Percentiles rank a stretch among this genome's conserved stretches.
Conservation (phyloP, 2,888 invertebrate genomes). For the Brachyptera putata region DNA sequence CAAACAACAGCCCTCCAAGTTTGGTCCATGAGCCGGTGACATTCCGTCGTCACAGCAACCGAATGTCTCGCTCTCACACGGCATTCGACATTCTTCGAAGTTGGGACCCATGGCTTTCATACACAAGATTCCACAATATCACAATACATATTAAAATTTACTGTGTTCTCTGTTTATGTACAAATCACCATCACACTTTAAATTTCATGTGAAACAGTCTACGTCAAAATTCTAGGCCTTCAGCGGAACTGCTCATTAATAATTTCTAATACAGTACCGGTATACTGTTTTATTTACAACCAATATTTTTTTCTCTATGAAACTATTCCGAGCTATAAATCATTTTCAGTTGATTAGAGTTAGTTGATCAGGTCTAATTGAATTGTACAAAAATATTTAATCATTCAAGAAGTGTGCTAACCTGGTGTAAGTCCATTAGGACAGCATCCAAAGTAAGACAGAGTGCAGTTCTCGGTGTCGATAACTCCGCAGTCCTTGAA, state of each 20-base stretch:
- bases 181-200: not conserved
- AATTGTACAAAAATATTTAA: too few relatives aligned
- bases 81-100: slow-evolving; percentile 67
- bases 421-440: slow-evolving; percentile 70
- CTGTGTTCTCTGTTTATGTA: too few relatives aligned
- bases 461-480: slow-evolving; percentile 51
- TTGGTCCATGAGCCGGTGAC: slow-evolving; percentile 81
- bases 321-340: too few relatives aligned
- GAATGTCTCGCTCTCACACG: slow-evolving; percentile 63
- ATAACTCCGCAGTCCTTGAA: slow-evolving; percentile 52
- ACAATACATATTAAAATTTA: not conserved
- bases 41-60: slow-evolving; percentile 86
- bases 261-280: too few relatives aligned
- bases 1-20: slow-evolving; percentile 77
- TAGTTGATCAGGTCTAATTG: too few relatives aligned
- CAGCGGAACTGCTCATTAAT: too few relatives aligned
- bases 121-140: not conserved
- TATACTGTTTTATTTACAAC: too few relatives aligned
- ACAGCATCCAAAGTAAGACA: slow-evolving; percentile 79
- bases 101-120: slow-evolving; percentile 60
- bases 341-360: too few relatives aligned
- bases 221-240: too few relatives aligned
- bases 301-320: too few relatives aligned
- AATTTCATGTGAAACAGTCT: not conserved
- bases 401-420: too few relatives aligned